Evolutionary conservation across 2,113 vertebrate species (phyloP), one percentile per base, ranked within the genome.

Genomic region (Alexandromys fortis): DNA sequence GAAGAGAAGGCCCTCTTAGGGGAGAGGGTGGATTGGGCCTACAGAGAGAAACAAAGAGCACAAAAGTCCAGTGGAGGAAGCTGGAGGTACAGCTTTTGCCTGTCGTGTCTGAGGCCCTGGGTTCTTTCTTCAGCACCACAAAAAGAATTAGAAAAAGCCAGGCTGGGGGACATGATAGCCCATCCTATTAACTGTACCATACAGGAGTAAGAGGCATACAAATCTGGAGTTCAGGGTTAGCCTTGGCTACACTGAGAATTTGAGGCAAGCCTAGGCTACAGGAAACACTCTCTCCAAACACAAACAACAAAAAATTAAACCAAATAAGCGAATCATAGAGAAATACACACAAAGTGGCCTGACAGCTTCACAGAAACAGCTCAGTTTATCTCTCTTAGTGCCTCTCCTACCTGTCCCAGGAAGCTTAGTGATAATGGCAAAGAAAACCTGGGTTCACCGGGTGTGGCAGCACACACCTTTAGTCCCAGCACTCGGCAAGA

Each of bases 21-120:
- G 45, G 16, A 38, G 73, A 83, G 14, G 10, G 5, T 67, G 30
- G 42, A 22, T 13, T 49, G 19, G 21, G 17, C 38, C 63, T 67
- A 26, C 79, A 86, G 77, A 95, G 63, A 89, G 82, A 96, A 63
- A 86, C 49, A 86, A 89, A 13, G n/a, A 26, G 49, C 49, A 78
- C 17, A 76, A 42, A 94, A 94, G 68, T 21, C 42, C 35, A 79
- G 12, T 6, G 45, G 10, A 5, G 3, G 42, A 35, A 61, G 8
- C 30, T 47, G 6, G 21, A 24, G 55, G 79, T 5, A 26, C 30
- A n/a, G 33, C 19, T 1, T 42, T 73, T 73, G 38, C 7, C 68
- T 19, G 21, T 21, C 0, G 1, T 55, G 35, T 35, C 49, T 21
- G 65, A 49, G 30, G 42, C 28, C 42, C 42, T 68, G 10, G 10